Evolutionary conservation across 37 sponge, comb jelly and placozoan genomes (phyloP), one percentile per base, ranked within the genome.

Genomic region (Eunapius fragilis): DNA sequence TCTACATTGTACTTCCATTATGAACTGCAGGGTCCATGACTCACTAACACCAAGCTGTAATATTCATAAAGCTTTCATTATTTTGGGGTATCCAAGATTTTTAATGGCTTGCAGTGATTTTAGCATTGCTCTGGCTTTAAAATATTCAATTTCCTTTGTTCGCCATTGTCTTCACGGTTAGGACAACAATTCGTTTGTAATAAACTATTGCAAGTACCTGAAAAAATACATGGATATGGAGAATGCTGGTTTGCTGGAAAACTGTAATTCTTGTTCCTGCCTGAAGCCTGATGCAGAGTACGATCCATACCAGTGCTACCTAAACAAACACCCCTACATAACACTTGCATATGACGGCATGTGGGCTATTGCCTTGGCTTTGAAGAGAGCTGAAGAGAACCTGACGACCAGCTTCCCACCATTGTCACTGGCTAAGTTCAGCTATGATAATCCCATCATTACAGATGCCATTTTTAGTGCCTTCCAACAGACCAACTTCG

Each of bases 301-400:
- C 58, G 17, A 58, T 58, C 14, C 58, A 10, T 17, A 58, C 14
- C 58, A 17, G 6, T 58, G 58, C 17, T 58, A 19, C 17, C 14
- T 58, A 58, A 10, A 58, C 58, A 58, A 58, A 19, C 58, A 58
- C 22, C 58, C 58, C 14, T 91, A 86, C 58, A 17, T 37, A 14
- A 82, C 84, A 14, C 75, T 87, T 69, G 41, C 84, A 72, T 91
- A 87, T 32, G 92, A 91, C 75, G 92, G 79, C 25, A 45, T 91
- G 30, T 91, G 80, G 76, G 67, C 92, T 2, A 78, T 87, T 36
- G 92, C 88, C 17, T 10, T 69, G 35, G 88, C 88, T 19, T 75
- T 91, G 58, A 70, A 87, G 30, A 26, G 68, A 22, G 72, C 92
- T 2, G 81, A 84, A 1, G 32, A 79, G 32, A 78, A 72, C n/a